phyloP scores from a whole-genome alignment of 1,140 invertebrate species.

The Plodia interpunctella region DNA sequence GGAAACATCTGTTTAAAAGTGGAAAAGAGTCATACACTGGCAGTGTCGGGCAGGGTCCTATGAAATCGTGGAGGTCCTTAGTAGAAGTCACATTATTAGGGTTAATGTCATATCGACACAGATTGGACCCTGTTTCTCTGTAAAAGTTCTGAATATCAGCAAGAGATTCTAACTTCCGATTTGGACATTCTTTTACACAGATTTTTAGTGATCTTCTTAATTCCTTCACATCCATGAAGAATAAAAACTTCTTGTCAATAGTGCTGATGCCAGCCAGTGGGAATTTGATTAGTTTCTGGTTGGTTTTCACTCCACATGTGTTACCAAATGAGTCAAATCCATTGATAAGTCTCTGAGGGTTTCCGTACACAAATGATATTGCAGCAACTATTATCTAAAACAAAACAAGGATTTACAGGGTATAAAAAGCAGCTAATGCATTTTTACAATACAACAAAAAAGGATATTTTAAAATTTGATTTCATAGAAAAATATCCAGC shows the following conservation, averaged over 20 bases:
- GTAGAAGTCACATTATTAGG: slow-evolving; percentile 62
- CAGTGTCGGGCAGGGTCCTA: slow-evolving; percentile 84
- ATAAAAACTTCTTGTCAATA: slow-evolving; percentile 87
- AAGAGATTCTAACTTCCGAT: slow-evolving; percentile 79
- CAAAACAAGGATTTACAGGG: slow-evolving; percentile 29
- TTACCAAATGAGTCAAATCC: slow-evolving; percentile 98
- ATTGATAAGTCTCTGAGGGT: slow-evolving; percentile 91
- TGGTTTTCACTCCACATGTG: slow-evolving; percentile 91
- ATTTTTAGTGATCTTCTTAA: slow-evolving; percentile 88
- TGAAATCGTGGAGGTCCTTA: slow-evolving; percentile 76
- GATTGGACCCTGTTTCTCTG: slow-evolving; percentile 81
- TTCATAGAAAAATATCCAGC: too few relatives aligned
- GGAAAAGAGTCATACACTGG: slow-evolving; percentile 85
- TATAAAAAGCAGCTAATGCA: too few relatives aligned
- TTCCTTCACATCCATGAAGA: slow-evolving; percentile 90
- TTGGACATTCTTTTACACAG: slow-evolving; percentile 93
- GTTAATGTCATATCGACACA: slow-evolving; percentile 85
- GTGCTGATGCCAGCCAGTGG: slow-evolving; percentile 89
- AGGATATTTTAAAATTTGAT: too few relatives aligned
- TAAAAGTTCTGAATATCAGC: slow-evolving; percentile 88
- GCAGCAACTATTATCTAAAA: slow-evolving; percentile 88
- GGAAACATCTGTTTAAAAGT: slow-evolving; percentile 93
- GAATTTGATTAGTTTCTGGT: slow-evolving; percentile 84
- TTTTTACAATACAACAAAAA: too few relatives aligned
- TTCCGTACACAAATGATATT: slow-evolving; percentile 93